Base-by-base conservation (phyloP, 2,113 vertebrate genomes). In the Chamaea fasciata region DNA sequence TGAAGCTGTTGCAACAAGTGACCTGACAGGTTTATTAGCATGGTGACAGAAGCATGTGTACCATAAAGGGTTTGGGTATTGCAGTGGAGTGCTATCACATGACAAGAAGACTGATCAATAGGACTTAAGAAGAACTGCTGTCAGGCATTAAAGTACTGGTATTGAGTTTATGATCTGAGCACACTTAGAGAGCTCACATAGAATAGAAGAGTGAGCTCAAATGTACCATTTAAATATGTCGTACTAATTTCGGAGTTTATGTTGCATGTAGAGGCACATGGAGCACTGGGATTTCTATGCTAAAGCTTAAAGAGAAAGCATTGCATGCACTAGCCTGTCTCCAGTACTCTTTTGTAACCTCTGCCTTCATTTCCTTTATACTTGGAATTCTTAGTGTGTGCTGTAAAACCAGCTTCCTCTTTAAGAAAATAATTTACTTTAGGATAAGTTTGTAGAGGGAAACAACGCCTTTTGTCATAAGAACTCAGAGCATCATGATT, bases 1-100 rank as follows among this genome's bases (percentile, higher is more conserved):
- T 81, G 89, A 89, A 78, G 56, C 56, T 96, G 76, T 93, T 92
- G 93, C 91, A 97, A 96, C 23, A 7, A 92, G 90, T 87, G 53
- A 83, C 57, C 87, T 71, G 71, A 92, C 88, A n/a, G 53, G 95
- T 93, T 95, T 90, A 67, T 71, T 68, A 68, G 50, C 44, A 81
- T 37, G 76, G 84, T n/a, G 30, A 44, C 71, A 47, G 52, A 88
- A 64, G 42, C 21, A 39, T 5, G 21, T 67, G 70, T 46, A 33
- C 62, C 33, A 20, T 44, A 23, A 78, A 64, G n/a, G 20, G 6
- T 65, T 94, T 79, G 78, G 42, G 42, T 35, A 90, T 47, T 16
- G 86, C 73, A 75, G 30, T 3, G 33, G 22, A 55, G 47, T 0
- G 10, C 69, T 56, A 63, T 81, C 85, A 53, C 23, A 16, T 50